Conservation (phyloP, 1,140 invertebrate genomes). For the Drosophila ambigua region DNA sequence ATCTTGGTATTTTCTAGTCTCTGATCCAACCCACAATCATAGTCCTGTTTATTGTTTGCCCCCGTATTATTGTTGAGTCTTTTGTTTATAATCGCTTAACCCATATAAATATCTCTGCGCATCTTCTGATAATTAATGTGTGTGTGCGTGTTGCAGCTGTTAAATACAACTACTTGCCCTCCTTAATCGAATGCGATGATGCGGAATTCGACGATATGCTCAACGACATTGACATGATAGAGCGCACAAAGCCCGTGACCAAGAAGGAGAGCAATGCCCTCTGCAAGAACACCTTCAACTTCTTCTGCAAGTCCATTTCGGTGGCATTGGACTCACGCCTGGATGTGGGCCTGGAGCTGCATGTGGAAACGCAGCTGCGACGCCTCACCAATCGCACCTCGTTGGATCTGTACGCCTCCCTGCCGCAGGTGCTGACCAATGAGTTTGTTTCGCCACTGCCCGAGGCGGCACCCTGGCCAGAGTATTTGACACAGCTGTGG, state of each 20-base stretch:
- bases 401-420: constrained; percentile 75
- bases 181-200: constrained; percentile 89
- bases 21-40: too few species aligned
- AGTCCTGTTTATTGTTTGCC: too few species aligned
- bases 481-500: constrained; percentile 81
- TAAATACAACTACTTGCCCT: constrained; percentile 86
- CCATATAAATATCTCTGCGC: neutral
- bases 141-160: constrained; percentile 50
- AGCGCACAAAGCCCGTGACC: constrained; percentile 85
- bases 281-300: constrained; percentile 77
- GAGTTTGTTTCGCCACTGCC: constrained; percentile 78
- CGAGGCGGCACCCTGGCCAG: constrained; percentile 83
- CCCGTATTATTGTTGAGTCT: too few species aligned
- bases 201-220: constrained; percentile 89
- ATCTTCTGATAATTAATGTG: neutral
- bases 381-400: constrained; percentile 86
- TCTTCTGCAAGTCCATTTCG: constrained; percentile 86
- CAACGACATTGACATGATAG: constrained; percentile 88
- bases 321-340: constrained; percentile 90
- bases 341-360: constrained; percentile 89
- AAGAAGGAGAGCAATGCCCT: constrained; percentile 74
- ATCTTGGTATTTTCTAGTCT: too few species aligned
- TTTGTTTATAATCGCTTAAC: neutral
- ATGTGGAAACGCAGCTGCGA: constrained; percentile 89
- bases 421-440: constrained; percentile 84